Evolutionary conservation across 2,113 vertebrate species (phyloP).

Genomic region (Cynocephalus volans): DNA sequence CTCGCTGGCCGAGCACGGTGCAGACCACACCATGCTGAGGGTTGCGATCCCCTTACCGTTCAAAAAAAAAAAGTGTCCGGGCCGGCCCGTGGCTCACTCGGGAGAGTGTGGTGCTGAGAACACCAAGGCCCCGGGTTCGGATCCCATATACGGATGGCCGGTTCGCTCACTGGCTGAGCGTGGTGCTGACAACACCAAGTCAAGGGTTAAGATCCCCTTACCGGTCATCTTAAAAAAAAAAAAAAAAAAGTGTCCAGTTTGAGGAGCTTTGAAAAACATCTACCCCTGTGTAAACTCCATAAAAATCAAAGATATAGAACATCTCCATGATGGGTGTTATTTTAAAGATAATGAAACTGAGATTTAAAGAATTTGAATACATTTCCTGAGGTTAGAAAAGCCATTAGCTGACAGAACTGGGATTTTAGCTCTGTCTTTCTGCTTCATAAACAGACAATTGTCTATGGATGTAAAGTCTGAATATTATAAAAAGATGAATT

Average conservation of each 20-base stretch:
- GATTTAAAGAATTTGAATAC: constrained; percentile 49
- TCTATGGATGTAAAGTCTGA: constrained; percentile 10
- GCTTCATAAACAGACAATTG: constrained; percentile 24
- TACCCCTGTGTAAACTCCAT: background rate
- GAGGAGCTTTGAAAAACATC: constrained; percentile 14
- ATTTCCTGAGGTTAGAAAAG: constrained; percentile 20
- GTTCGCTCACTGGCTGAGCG: no score
- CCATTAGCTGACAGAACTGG: constrained; percentile 42
- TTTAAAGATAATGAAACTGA: constrained; percentile 57
- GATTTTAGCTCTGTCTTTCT: background rate
- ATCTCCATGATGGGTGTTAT: background rate
- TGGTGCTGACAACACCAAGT: no score
- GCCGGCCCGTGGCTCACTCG: no score
- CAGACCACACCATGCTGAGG: no score
- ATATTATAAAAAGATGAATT: background rate
- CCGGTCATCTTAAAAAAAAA: no score
- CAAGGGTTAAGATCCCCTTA: no score
- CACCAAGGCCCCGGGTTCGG: no score
- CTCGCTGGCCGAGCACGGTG: no score
- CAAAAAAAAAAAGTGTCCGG: background rate
- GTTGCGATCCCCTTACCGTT: no score
- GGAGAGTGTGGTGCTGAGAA: no score
- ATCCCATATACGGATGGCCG: no score
- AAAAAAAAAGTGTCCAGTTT: background rate
- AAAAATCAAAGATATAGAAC: background rate